A percentile compares a stretch with the other conserved stretches of the same genome.
These are phyloP conservation scores for Arrhamphus sclerolepis DNA, from an alignment of 2,797 vertebrate genomes.

Conservation along the genomic window DNA sequence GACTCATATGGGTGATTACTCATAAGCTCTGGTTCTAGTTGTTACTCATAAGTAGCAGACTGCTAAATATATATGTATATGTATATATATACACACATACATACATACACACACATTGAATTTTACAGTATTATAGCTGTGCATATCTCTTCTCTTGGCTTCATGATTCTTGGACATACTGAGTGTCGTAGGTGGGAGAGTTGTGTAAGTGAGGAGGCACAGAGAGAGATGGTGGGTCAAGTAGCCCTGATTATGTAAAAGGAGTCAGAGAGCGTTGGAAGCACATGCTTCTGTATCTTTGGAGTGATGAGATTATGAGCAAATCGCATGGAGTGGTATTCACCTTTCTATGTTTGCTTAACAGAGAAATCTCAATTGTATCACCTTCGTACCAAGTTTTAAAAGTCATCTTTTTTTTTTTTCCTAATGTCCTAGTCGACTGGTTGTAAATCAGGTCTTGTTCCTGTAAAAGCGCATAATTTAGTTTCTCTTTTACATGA, in stretches of 20 bases:
- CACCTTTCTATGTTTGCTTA: constrained; percentile 14
- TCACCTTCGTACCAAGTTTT: constrained; percentile 8
- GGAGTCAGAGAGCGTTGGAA: constrained; percentile 51
- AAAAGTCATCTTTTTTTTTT: constrained; percentile 9
- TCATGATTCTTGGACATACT: constrained; percentile 62
- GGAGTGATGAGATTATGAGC: constrained; percentile 46
- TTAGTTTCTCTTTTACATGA: constrained; percentile 48
- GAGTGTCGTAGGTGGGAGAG: constrained; percentile 74
- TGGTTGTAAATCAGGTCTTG: background rate
- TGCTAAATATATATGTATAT: constrained; percentile 25
- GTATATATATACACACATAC: too few relatives aligned
- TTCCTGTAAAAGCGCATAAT: constrained; percentile 32
- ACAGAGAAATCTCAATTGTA: constrained; percentile 19
- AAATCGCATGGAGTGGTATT: constrained; percentile 36
- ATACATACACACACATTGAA: too few relatives aligned
- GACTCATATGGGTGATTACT: constrained; percentile 50
- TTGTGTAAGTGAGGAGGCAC: constrained; percentile 78
- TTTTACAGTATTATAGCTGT: constrained; percentile 28
- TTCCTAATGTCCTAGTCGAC: constrained; percentile 18
- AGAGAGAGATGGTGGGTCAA: constrained; percentile 67
- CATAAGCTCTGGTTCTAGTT: constrained; percentile 39
- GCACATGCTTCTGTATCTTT: constrained; percentile 56
- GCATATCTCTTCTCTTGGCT: constrained; percentile 38
- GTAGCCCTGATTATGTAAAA: constrained; percentile 75
- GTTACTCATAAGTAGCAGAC: constrained; percentile 59